Conservation (phyloP, 2,797 vertebrate species). For the Sebastes umbrosus region DNA sequence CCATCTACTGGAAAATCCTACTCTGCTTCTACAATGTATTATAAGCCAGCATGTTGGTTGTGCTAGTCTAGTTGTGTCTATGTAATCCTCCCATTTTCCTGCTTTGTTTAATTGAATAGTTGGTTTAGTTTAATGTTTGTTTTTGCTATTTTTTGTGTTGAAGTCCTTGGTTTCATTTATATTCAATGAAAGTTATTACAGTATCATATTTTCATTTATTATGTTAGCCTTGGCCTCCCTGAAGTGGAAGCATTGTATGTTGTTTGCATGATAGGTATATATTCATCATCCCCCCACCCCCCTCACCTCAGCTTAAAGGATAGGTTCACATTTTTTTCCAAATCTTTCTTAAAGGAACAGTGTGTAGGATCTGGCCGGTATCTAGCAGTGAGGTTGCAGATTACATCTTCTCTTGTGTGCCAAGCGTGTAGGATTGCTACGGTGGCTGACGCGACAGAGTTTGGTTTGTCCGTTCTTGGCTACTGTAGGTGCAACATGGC, state of each 20-base stretch:
- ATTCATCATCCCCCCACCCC: too few species aligned
- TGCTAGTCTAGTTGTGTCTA: neutral
- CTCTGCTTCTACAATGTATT: neutral
- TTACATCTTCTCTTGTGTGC: too few species aligned
- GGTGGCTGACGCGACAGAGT: too few species aligned
- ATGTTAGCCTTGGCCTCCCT: neutral
- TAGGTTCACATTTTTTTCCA: too few species aligned
- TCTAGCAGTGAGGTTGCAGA: too few species aligned
- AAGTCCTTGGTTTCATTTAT: neutral
- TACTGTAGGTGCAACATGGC: too few species aligned
- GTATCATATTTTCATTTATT: neutral
- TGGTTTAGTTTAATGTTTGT: neutral
- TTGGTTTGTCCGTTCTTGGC: too few species aligned
- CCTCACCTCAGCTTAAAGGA: neutral
- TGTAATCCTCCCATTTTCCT: neutral
- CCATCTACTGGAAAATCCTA: slow-evolving; percentile 70
- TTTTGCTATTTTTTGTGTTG: neutral
- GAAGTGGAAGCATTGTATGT: neutral
- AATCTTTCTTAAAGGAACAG: too few species aligned
- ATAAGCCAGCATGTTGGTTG: neutral
- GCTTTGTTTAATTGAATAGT: too few species aligned
- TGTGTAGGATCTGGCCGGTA: too few species aligned
- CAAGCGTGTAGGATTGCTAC: too few species aligned
- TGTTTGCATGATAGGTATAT: neutral
- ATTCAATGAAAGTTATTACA: neutral